A percentile compares a stretch with the other conserved stretches of the same genome.
Conservation (phyloP, 2,113 vertebrate species). For the Sterrhoptilus dennistouni region DNA sequence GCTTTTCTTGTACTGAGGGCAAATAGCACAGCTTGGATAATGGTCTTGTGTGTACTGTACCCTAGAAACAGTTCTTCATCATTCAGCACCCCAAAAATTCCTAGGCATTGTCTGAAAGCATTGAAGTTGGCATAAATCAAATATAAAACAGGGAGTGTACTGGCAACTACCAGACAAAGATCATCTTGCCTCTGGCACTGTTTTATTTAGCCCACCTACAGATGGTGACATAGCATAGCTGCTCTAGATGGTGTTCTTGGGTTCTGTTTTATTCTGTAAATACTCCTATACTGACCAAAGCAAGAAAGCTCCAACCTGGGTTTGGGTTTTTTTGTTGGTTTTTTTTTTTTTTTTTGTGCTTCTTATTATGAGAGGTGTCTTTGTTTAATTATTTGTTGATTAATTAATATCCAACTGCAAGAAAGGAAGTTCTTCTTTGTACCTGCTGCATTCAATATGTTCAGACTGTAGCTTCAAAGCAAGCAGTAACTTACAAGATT, state of each 20-base stretch:
- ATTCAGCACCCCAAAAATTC: background rate
- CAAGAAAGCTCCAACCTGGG: background rate
- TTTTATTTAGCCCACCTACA: background rate
- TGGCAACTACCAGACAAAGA: background rate
- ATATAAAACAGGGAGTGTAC: background rate
- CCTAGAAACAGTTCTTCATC: background rate
- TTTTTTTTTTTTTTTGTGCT: background rate
- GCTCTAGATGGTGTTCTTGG: background rate
- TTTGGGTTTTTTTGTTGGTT: no score
- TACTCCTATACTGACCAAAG: background rate
- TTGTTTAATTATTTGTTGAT: background rate
- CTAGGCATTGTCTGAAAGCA: background rate
- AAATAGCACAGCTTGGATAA: background rate
- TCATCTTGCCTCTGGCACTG: background rate
- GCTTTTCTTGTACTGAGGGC: background rate
- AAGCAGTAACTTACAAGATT: background rate
- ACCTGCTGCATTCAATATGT: background rate
- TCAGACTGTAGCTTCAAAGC: background rate
- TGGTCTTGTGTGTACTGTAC: background rate
- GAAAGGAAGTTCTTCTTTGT: background rate
- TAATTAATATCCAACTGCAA: background rate
- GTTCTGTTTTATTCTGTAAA: background rate
- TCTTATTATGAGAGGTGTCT: rapidly evolving
- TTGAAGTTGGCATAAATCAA: background rate
- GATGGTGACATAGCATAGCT: background rate